Conservation (phyloP, 2,113 vertebrate genomes). For the Sisor rabdophorus region DNA sequence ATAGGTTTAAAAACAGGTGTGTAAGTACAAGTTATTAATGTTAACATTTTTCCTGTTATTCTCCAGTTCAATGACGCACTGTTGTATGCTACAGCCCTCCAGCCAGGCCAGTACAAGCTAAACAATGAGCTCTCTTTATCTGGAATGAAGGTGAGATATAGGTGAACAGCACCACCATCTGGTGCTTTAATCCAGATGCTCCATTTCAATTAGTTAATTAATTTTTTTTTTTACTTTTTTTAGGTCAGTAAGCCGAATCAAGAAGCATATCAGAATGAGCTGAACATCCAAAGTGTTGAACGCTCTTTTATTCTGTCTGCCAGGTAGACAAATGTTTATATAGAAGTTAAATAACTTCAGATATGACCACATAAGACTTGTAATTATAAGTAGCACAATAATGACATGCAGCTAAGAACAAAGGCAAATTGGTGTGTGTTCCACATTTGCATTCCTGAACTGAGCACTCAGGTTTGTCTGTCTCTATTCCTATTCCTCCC, state of each 20-base stretch:
- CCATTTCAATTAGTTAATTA: not conserved
- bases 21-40: not conserved
- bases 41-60: constrained; percentile 20
- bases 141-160: constrained; percentile 86
- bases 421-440: not conserved
- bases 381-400: not conserved
- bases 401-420: not conserved
- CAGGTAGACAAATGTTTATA: constrained; percentile 64
- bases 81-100: constrained; percentile 88
- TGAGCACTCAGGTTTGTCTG: not conserved
- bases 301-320: constrained; percentile 97
- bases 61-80: constrained; percentile 90
- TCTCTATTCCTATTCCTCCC: not conserved
- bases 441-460: not conserved
- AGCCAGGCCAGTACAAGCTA: constrained; percentile 90
- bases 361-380: not conserved
- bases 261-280: constrained; percentile 95
- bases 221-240: not conserved
- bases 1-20: not conserved
- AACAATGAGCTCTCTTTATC: constrained; percentile 92
- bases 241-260: constrained; percentile 92
- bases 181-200: not conserved
- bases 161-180: not conserved
- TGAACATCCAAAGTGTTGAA: constrained; percentile 96
- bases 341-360: too few species aligned